A percentile compares a stretch with the other conserved stretches of the same genome.
phyloP scores from a whole-genome alignment of 1,140 invertebrate genomes.

The Nephotettix cincticeps region DNA sequence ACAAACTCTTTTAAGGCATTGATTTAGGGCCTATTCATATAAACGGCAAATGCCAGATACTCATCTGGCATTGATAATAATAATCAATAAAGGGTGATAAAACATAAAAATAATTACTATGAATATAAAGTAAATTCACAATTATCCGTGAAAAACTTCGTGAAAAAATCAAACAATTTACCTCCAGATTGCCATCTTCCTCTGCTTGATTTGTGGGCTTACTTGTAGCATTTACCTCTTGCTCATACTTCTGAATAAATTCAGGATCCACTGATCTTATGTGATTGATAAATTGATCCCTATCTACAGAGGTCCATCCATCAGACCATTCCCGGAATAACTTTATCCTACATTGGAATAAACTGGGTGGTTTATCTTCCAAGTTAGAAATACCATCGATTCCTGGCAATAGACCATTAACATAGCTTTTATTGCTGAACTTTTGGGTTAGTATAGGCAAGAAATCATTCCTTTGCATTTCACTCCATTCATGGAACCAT shows the following conservation, averaged over 20 bases:
- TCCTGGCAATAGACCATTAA: slow-evolving; percentile 71
- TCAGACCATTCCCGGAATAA: slow-evolving; percentile 84
- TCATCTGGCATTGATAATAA: too few relatives aligned
- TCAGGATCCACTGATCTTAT: slow-evolving; percentile 68
- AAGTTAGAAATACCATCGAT: slow-evolving; percentile 65
- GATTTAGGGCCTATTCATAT: too few relatives aligned
- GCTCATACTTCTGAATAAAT: slow-evolving; percentile 68
- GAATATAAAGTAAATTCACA: too few relatives aligned
- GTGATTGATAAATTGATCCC: slow-evolving; percentile 63
- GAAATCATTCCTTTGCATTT: slow-evolving; percentile 82
- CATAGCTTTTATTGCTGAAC: slow-evolving; percentile 55
- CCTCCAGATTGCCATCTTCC: not conserved
- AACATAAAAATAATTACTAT: too few relatives aligned
- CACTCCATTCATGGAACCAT: slow-evolving; percentile 89
- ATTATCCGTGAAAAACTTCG: too few relatives aligned
- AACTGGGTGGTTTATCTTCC: slow-evolving; percentile 68
- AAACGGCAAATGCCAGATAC: too few relatives aligned
- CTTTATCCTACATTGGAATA: slow-evolving; percentile 88
- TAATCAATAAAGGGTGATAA: too few relatives aligned
- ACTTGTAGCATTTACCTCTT: slow-evolving; percentile 45
- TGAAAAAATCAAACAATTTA: too few relatives aligned
- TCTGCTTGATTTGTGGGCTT: slow-evolving; percentile 6
- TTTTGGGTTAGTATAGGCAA: slow-evolving; percentile 72
- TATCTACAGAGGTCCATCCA: slow-evolving; percentile 75
- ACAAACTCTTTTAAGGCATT: too few relatives aligned